Conservation (phyloP, 2,888 invertebrate species). For the Lepidocyrtoides sp. region DNA sequence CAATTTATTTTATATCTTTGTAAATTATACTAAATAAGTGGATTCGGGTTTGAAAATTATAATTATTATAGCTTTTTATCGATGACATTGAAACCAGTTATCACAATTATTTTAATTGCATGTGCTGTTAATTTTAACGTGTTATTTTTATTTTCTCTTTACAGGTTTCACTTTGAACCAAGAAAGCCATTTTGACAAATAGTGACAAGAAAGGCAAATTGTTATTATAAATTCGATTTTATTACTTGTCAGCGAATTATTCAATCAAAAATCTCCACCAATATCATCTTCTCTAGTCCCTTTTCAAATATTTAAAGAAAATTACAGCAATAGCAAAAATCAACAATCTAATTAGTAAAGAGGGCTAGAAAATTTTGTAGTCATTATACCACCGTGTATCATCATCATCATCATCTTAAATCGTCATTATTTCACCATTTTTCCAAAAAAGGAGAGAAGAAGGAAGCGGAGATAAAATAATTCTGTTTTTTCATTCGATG, state of each 20-base stretch:
- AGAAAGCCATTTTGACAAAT: slow-evolving; percentile 72
- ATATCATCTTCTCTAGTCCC: slow-evolving; percentile 70
- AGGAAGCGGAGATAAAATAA: slow-evolving; percentile 43
- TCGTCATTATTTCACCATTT: slow-evolving; percentile 1
- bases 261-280: slow-evolving; percentile 58
- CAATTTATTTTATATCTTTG: not conserved
- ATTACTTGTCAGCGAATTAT: slow-evolving; percentile 32
- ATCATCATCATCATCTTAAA: not conserved
- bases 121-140: no score
- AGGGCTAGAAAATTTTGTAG: slow-evolving; percentile 49
- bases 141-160: not conserved
- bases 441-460: slow-evolving; percentile 62
- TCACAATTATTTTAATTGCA: not conserved
- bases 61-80: no score
- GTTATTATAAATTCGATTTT: slow-evolving; percentile 16
- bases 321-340: not conserved
- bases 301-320: slow-evolving; percentile 34
- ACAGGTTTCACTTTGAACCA: slow-evolving; percentile 79
- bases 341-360: not conserved
- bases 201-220: slow-evolving; percentile 45
- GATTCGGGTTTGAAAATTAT: slow-evolving; percentile 34
- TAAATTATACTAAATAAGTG: slow-evolving; percentile 12
- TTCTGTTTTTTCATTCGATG: slow-evolving; percentile 8
- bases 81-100: no score
- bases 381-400: slow-evolving; percentile 39